Conservation (phyloP, 37 sponge, comb jelly and placozoan genomes). For the Theonella swinhoei region DNA sequence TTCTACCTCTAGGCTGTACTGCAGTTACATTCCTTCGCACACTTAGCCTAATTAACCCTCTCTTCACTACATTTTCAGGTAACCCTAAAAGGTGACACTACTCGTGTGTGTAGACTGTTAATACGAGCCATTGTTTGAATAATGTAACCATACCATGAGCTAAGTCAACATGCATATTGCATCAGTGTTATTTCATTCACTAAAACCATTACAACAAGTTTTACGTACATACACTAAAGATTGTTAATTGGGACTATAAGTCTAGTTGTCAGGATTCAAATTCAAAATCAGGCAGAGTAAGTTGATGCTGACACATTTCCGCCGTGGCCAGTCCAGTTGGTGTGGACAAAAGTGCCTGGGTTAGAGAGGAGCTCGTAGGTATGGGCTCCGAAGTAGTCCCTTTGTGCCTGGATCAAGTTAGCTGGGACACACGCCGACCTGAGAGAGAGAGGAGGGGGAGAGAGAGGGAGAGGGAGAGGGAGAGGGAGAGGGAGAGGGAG, state of each 20-base stretch:
- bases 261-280: not conserved
- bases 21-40: too few relatives aligned
- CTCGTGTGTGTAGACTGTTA: conserved; percentile 12
- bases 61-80: too few relatives aligned
- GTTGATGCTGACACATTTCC: conserved; percentile 81
- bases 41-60: too few relatives aligned
- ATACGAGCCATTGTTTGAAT: conserved; percentile 12
- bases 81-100: conserved; percentile 57
- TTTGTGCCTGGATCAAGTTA: conserved; percentile 97
- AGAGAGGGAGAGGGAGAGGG: not conserved
- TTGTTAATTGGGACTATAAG: too few relatives aligned
- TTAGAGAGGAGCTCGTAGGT: conserved; percentile 91
- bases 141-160: not conserved
- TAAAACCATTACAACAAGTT: not conserved
- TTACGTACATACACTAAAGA: not conserved
- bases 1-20: too few relatives aligned
- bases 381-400: conserved; percentile 99
- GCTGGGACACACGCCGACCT: conserved; percentile 80
- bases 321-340: conserved; percentile 95
- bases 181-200: not conserved
- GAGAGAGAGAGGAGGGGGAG: not conserved
- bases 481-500: not conserved
- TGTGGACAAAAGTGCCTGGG: conserved; percentile 92
- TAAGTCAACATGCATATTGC: not conserved
- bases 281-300: conserved; percentile 66